Conservation (phyloP, 1,140 invertebrate species). For the Drosophila seguyi region DNA sequence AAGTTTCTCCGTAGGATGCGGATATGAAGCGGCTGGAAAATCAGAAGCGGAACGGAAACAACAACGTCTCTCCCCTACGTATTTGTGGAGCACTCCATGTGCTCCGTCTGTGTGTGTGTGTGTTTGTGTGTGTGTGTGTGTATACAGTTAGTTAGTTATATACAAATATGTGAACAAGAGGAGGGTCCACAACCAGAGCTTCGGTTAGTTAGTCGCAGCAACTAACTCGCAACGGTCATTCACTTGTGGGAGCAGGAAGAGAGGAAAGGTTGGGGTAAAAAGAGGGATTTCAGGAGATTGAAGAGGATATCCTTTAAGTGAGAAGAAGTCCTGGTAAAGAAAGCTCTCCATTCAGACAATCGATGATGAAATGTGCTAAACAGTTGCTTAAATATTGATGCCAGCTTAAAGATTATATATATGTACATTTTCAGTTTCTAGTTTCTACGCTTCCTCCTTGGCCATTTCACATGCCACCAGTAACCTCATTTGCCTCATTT, state of each 20-base stretch:
- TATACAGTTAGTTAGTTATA: constrained; percentile 73
- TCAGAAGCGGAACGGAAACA: constrained; percentile 20
- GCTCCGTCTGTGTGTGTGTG: background rate
- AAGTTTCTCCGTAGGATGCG: constrained; percentile 6
- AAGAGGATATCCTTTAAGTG: background rate
- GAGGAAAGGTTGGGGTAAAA: background rate
- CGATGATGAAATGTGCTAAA: constrained; percentile 25
- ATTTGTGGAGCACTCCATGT: constrained; percentile 61
- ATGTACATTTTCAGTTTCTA: too few species aligned
- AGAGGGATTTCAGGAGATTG: too few species aligned
- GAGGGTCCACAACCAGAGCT: constrained; percentile 25
- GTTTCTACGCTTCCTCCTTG: background rate
- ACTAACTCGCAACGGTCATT: constrained; percentile 25
- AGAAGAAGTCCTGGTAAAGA: background rate
- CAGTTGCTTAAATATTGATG: constrained; percentile 15
- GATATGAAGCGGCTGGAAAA: constrained; percentile 13
- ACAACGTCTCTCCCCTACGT: constrained; percentile 32
- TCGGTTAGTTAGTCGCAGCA: constrained; percentile 41
- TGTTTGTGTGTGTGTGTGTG: background rate
- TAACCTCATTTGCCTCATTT: background rate
- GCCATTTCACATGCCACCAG: background rate
- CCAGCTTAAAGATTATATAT: too few species aligned
- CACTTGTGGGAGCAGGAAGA: constrained; percentile 1
- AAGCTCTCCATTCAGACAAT: constrained; percentile 8
- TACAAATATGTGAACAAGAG: constrained; percentile 66